Conservation (phyloP, 2,888 invertebrate genomes). For the Ophonus ardosiacus region DNA sequence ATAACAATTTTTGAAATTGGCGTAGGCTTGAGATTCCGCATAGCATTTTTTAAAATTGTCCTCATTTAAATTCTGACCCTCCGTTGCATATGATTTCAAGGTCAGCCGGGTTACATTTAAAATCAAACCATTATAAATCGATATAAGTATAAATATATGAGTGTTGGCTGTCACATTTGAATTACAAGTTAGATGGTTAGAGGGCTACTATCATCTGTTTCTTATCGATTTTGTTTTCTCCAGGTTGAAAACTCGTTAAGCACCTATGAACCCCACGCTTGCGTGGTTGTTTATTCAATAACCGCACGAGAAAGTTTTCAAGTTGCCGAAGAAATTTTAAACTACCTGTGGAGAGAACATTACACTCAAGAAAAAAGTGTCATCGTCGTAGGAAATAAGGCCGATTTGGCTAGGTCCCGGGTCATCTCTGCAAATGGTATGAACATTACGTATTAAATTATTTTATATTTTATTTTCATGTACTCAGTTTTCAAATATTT, state of each 20-base stretch:
- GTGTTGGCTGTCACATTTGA: conserved; percentile 19
- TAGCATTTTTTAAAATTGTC: too few relatives aligned
- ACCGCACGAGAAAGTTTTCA: conserved; percentile 90
- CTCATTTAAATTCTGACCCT: too few relatives aligned
- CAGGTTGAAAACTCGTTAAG: conserved; percentile 93
- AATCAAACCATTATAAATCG: not conserved
- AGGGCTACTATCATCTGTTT: conserved; percentile 63
- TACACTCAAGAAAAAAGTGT: conserved; percentile 90
- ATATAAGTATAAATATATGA: conserved; percentile 10
- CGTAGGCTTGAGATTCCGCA: too few relatives aligned
- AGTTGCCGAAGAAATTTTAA: conserved; percentile 89
- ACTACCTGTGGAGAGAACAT: conserved; percentile 90
- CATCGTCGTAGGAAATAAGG: conserved; percentile 95
- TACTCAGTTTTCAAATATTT: too few relatives aligned
- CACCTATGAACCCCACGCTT: conserved; percentile 95
- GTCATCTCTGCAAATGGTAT: conserved; percentile 90
- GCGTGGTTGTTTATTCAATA: conserved; percentile 94
- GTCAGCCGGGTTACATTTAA: not conserved
- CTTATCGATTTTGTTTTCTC: conserved; percentile 62
- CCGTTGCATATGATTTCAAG: too few relatives aligned
- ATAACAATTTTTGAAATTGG: too few relatives aligned
- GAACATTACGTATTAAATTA: not conserved
- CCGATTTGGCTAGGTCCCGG: conserved; percentile 92
- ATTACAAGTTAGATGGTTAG: conserved; percentile 33
- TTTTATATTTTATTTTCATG: not conserved